Percentiles rank a stretch among this genome's conserved stretches.
Evolutionary conservation across 2,113 vertebrate genomes (phyloP).

Genomic region (Cervus canadensis): DNA sequence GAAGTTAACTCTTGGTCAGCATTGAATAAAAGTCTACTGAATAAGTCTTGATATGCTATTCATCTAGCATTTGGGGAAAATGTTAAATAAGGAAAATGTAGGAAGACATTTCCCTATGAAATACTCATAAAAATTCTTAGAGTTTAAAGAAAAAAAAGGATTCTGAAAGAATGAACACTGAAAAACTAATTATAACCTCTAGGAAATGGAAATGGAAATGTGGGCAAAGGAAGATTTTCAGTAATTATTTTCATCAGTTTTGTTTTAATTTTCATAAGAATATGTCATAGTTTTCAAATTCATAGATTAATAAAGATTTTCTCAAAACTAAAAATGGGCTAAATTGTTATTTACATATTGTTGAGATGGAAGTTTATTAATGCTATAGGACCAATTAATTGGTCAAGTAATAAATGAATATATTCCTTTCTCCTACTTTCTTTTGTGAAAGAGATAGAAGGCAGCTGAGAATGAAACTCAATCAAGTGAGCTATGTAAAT

Average conservation of each 20-base stretch:
- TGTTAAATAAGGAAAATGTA: background rate
- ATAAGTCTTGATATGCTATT: background rate
- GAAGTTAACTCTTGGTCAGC: background rate
- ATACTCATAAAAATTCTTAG: background rate
- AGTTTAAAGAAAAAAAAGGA: background rate
- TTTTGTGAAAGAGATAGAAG: background rate
- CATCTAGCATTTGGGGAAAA: background rate
- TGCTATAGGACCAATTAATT: background rate
- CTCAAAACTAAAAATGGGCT: background rate
- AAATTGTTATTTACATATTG: background rate
- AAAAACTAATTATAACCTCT: background rate
- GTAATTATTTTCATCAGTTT: background rate
- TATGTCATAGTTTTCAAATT: background rate
- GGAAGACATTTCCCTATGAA: slow-evolving; percentile 24
- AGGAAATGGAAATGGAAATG: background rate
- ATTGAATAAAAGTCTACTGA: background rate
- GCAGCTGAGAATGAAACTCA: background rate
- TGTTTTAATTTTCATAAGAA: slow-evolving; percentile 2
- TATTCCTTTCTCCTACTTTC: background rate
- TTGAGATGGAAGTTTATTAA: background rate
- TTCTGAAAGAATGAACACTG: background rate
- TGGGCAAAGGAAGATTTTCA: background rate
- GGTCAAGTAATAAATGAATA: background rate
- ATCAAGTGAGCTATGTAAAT: background rate
- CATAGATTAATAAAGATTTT: background rate